Conservation (phyloP, 2,113 vertebrate species). For the Myrmecobius fasciatus region DNA sequence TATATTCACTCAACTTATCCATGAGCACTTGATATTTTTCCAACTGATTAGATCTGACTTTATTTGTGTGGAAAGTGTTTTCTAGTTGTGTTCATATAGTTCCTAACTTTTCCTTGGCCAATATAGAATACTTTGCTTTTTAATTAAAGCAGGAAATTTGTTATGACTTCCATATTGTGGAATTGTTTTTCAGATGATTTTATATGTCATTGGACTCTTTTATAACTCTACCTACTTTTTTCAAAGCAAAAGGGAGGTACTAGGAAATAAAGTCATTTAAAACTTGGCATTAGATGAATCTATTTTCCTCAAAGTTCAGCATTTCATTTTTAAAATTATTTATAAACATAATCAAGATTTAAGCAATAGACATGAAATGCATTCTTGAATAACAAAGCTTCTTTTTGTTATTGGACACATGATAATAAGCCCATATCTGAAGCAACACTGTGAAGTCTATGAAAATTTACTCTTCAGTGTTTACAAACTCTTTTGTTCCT, state of each 20-base stretch:
- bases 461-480: slow-evolving; percentile 6
- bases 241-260: background rate
- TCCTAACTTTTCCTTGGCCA: too few relatives aligned
- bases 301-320: background rate
- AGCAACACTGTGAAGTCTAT: background rate
- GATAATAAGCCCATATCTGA: background rate
- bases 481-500: background rate
- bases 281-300: slow-evolving; percentile 14
- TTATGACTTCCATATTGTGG: slow-evolving; percentile 42
- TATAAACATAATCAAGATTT: background rate
- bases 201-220: slow-evolving; percentile 3
- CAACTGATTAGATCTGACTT: too few relatives aligned
- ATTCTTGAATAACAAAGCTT: background rate
- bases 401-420: background rate
- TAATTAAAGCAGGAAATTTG: slow-evolving; percentile 34
- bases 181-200: slow-evolving; percentile 31
- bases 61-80: too few relatives aligned
- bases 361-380: background rate
- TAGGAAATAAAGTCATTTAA: slow-evolving; percentile 23
- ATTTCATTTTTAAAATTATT: slow-evolving; percentile 44
- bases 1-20: too few relatives aligned
- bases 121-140: slow-evolving; percentile 12
- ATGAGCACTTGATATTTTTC: too few relatives aligned
- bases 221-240: background rate
- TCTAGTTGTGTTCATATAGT: too few relatives aligned